A percentile compares a stretch with the other conserved stretches of the same genome.
Conservation (phyloP, 1,140 invertebrate genomes). For the Ruditapes philippinarum region DNA sequence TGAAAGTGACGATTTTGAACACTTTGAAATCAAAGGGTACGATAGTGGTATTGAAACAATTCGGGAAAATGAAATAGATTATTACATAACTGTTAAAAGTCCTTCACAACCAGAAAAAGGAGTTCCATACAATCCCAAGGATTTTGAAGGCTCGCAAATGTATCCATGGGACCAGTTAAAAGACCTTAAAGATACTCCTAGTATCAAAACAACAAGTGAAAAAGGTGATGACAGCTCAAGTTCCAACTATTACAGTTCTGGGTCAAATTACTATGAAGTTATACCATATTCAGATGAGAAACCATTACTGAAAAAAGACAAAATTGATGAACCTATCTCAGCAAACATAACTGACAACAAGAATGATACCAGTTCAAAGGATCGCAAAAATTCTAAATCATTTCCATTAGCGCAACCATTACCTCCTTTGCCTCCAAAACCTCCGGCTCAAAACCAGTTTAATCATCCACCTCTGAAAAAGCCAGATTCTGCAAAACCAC, state of each 20-base stretch:
- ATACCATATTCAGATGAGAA: conserved; percentile 19
- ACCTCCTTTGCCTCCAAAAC: conserved; percentile 45
- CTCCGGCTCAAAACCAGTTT: conserved; percentile 53
- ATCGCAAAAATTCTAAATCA: not conserved
- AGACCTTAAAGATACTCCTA: not conserved
- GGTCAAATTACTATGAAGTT: conserved; percentile 55
- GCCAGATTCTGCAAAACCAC: not conserved
- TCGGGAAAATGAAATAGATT: conserved; percentile 51
- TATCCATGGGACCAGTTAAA: conserved; percentile 14
- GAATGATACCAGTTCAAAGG: not conserved
- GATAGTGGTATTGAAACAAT: not conserved
- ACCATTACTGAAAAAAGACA: not conserved
- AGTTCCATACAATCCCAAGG: conserved; percentile 52
- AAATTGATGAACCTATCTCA: not conserved
- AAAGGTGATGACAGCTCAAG: conserved; percentile 30
- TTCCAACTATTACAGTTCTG: conserved; percentile 48
- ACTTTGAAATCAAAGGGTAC: conserved; percentile 38
- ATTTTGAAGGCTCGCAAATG: not conserved
- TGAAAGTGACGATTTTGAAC: conserved; percentile 61
- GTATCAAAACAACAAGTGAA: conserved; percentile 3
- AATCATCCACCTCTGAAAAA: conserved; percentile 60
- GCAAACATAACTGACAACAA: not conserved
- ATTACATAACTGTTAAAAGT: conserved; percentile 17
- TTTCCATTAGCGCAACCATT: not conserved
- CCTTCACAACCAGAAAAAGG: conserved; percentile 6